phyloP scores from a whole-genome alignment of 2,888 invertebrate species.

The Ceriagrion tenellum region DNA sequence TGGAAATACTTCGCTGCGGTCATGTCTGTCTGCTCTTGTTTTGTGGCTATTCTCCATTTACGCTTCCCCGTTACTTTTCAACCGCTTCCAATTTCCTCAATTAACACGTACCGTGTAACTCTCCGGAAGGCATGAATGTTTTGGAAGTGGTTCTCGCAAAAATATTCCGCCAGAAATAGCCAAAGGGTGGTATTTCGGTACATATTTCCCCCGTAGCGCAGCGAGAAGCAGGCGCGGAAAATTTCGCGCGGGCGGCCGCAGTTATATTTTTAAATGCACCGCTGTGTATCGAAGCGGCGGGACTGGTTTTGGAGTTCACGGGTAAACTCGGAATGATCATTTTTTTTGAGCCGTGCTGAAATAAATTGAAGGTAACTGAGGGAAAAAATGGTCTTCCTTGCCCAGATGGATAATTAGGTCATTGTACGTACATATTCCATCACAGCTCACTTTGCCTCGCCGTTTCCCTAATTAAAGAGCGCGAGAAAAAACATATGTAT shows the following conservation, averaged over 20 bases:
- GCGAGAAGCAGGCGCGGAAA: not conserved
- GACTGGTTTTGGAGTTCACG: not conserved
- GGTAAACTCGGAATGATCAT: not conserved
- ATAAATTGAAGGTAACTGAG: not conserved
- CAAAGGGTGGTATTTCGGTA: not conserved
- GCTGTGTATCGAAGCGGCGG: not conserved
- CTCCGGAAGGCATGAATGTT: not conserved
- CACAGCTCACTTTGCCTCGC: not conserved
- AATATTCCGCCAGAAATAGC: not conserved
- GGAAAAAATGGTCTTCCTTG: not conserved
- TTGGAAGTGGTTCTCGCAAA: not conserved
- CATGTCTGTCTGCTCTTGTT: no score
- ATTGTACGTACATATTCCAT: not conserved
- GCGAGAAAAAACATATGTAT: not conserved
- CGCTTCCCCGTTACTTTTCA: not conserved
- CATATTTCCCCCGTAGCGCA: not conserved
- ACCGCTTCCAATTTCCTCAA: not conserved
- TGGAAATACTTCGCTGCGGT: not conserved
- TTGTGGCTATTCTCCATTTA: not conserved
- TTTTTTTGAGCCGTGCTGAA: not conserved
- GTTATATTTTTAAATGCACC: not conserved
- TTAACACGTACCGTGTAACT: not conserved
- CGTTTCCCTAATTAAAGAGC: not conserved
- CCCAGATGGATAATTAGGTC: not conserved
- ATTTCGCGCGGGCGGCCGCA: not conserved